phyloP scores from a whole-genome alignment of 1,140 invertebrate species.

The Leguminivora glycinivorella region DNA sequence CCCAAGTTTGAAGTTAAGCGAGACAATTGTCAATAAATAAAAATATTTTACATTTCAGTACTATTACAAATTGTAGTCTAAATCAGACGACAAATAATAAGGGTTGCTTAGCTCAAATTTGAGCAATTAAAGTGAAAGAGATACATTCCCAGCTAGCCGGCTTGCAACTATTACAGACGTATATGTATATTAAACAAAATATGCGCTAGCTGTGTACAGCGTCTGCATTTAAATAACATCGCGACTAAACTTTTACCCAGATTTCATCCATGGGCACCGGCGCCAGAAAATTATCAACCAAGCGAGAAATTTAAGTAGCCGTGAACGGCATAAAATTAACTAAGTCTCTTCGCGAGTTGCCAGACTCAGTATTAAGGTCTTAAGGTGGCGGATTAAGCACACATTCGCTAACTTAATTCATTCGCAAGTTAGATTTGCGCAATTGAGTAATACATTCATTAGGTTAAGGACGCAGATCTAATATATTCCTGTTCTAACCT shows the following conservation, averaged over 20 bases:
- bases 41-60: no score
- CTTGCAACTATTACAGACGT: neutral
- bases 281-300: constrained; percentile 67
- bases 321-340: constrained; percentile 70
- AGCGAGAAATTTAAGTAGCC: constrained; percentile 67
- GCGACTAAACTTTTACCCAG: constrained; percentile 52
- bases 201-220: constrained; percentile 31
- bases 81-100: no score
- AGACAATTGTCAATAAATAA: no score
- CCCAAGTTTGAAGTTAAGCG: no score
- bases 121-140: neutral
- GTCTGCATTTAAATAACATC: constrained; percentile 50
- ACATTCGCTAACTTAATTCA: constrained; percentile 41
- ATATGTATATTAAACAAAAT: no score
- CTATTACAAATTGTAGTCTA: no score
- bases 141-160: neutral
- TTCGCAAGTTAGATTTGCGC: constrained; percentile 47
- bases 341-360: constrained; percentile 43
- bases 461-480: neutral
- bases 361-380: constrained; percentile 44
- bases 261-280: constrained; percentile 55
- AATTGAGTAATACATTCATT: constrained; percentile 51
- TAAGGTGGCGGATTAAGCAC: constrained; percentile 44
- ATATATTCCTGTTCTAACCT: neutral
- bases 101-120: neutral